These are phyloP conservation scores for Amblyornis subalaris DNA, from an alignment of 2,113 vertebrate genomes.

Conservation along the genomic window DNA sequence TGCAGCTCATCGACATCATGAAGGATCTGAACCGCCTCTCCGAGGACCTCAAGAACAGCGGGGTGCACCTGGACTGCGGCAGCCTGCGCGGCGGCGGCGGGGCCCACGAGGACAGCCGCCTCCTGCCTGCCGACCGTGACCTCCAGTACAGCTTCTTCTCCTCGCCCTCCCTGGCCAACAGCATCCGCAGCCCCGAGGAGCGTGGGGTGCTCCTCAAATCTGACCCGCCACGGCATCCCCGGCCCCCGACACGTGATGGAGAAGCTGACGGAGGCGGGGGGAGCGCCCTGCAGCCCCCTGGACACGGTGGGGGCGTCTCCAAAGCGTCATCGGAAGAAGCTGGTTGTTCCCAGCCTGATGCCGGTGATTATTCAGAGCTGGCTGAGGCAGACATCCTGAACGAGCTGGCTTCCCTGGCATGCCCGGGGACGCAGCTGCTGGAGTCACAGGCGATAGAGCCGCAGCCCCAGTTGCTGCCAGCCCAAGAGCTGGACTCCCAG, in stretches of 20 bases:
- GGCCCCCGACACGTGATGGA: neutral
- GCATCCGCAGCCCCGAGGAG: conserved; percentile 86
- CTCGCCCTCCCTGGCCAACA: conserved; percentile 86
- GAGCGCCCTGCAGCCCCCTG: conserved; percentile 56
- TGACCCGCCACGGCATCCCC: conserved; percentile 55
- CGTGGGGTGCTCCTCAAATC: conserved; percentile 69
- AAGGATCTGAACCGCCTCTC: conserved; percentile 90
- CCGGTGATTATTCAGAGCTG: conserved; percentile 73
- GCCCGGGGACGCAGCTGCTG: conserved; percentile 73
- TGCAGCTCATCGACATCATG: conserved; percentile 81
- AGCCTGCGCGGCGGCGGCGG: conserved; percentile 60
- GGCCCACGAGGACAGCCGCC: conserved; percentile 57
- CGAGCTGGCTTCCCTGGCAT: conserved; percentile 76
- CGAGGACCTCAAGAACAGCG: conserved; percentile 86
- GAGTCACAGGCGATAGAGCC: conserved; percentile 67
- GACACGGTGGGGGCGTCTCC: neutral
- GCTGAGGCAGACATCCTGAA: conserved; percentile 76
- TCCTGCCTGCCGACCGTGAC: conserved; percentile 69
- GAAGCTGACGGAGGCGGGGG: conserved; percentile 47
- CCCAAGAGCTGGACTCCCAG: conserved; percentile 70
- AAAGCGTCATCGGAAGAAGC: conserved; percentile 33
- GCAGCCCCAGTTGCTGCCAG: conserved; percentile 69
- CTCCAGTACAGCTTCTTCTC: conserved; percentile 86
- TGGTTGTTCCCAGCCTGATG: conserved; percentile 58
- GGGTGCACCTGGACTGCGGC: conserved; percentile 83